Evolutionary conservation across 1,140 invertebrate species (phyloP), one percentile per base, ranked within the genome.

Genomic region (Drosophila simulans): DNA sequence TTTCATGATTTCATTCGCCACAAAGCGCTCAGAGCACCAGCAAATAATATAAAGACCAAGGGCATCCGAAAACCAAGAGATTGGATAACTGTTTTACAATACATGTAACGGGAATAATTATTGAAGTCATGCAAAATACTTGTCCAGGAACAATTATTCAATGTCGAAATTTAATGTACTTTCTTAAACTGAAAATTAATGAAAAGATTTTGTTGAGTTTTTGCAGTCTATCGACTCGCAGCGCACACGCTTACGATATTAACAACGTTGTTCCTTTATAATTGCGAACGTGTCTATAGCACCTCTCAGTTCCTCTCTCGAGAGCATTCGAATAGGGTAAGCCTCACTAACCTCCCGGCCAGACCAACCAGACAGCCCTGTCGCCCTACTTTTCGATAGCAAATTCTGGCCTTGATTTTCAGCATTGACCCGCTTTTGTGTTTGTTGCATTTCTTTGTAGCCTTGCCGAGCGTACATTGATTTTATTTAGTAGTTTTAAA

Each of bases 331-430:
- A 12, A 54, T 71, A 58, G 60, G 71, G 52, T 60, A 48, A 46
- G 42, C 51, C 70, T 62, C 34, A 63, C 54, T 59, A 59, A 59
- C 62, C 60, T 54, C 51, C 59, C 20, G 59, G 48, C 60, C 71
- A 66, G 45, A 68, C 76, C 65, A 82, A 75, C 66, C 78, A 83
- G 84, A 45, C 76, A 71, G 80, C 71, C 72, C 76, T 70, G 84
- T 70, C 77, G 84, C 77, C 84, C 84, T 89, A 89, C 80, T 84
- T 90, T 85, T 17, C 43, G 42, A 48, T 48, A 77, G 68, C 88
- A 84, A 90, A 80, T 80, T 83, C 83, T 82, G 88, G 80, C 88
- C 88, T 91, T 91, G 88, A 82, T 80, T 81, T 77, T 86, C 86
- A 86, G 83, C 86, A 90, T 73, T 83, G 88, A 91, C 88, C 88